Conservation (phyloP, 2,797 vertebrate genomes). For the Apogon hyalosoma region DNA sequence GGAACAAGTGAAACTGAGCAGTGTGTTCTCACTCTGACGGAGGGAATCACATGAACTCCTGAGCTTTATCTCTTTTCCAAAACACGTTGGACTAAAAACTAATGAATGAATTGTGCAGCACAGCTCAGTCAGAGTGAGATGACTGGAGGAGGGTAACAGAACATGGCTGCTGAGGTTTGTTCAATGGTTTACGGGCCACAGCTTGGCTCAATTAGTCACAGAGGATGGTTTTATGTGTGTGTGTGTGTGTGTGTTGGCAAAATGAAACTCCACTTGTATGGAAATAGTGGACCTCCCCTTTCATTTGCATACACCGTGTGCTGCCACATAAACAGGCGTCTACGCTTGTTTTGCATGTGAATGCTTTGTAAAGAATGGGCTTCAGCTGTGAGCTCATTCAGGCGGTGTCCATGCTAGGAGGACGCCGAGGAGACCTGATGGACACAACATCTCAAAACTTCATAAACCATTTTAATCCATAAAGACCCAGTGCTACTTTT, state of each 20-base stretch:
- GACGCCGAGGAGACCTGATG: too few species aligned
- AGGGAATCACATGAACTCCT: neutral
- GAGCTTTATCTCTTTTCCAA: neutral
- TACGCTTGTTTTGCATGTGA: neutral
- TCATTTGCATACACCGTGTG: constrained; percentile 11
- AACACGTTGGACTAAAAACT: constrained; percentile 5
- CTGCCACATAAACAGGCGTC: neutral
- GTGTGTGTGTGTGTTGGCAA: constrained; percentile 13
- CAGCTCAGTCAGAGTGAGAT: constrained; percentile 8
- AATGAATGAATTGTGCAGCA: neutral
- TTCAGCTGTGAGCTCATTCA: neutral
- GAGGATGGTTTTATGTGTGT: constrained; percentile 20
- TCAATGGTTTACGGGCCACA: constrained; percentile 26
- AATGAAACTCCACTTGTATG: neutral
- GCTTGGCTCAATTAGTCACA: constrained; percentile 38
- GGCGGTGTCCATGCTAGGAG: too few species aligned
- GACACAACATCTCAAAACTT: too few species aligned
- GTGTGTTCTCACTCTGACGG: neutral
- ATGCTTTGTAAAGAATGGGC: neutral
- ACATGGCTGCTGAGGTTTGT: constrained; percentile 8
- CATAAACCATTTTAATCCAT: too few species aligned
- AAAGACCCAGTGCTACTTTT: too few species aligned
- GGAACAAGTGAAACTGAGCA: neutral
- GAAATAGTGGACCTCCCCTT: constrained; percentile 1
- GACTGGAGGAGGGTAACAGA: constrained; percentile 6